These are phyloP conservation scores for Motacilla alba DNA, from an alignment of 2,113 vertebrate genomes.

Conservation along the genomic window DNA sequence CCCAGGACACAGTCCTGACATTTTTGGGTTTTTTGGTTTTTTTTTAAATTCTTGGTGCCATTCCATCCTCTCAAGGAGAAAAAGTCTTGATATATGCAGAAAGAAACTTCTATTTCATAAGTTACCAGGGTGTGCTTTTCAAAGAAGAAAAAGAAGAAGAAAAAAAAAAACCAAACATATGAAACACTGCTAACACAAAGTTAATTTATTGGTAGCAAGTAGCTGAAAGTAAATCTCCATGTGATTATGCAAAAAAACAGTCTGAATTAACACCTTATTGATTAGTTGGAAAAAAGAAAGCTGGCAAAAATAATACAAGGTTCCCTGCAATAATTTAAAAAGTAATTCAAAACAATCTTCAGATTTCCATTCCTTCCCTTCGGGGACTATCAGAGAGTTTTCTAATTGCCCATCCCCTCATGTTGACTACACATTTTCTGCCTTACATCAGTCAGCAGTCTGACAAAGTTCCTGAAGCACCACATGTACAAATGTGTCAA, in stretches of 20 bases:
- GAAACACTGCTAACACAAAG: neutral
- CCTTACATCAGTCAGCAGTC: neutral
- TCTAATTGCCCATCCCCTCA: neutral
- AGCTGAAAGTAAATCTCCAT: neutral
- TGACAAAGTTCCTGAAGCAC: neutral
- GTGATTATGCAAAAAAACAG: neutral
- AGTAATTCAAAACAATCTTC: neutral
- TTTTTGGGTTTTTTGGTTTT: neutral
- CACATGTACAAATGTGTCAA: neutral
- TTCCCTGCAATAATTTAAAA: neutral
- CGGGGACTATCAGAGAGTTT: neutral
- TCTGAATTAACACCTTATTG: neutral
- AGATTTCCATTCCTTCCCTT: neutral
- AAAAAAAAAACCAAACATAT: accelerated
- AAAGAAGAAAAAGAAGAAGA: neutral
- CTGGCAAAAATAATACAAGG: neutral
- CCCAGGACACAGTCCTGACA: too few species aligned
- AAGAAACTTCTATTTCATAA: neutral
- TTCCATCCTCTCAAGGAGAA: neutral
- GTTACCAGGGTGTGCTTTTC: neutral
- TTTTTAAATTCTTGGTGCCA: neutral
- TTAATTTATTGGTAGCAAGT: neutral
- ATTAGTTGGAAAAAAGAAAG: neutral
- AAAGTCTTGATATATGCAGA: neutral
- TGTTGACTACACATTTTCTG: neutral